Percentiles rank a stretch among this genome's conserved stretches.
phyloP scores from a whole-genome alignment of 2,797 vertebrate genomes.

The Rhinophrynus dorsalis region DNA sequence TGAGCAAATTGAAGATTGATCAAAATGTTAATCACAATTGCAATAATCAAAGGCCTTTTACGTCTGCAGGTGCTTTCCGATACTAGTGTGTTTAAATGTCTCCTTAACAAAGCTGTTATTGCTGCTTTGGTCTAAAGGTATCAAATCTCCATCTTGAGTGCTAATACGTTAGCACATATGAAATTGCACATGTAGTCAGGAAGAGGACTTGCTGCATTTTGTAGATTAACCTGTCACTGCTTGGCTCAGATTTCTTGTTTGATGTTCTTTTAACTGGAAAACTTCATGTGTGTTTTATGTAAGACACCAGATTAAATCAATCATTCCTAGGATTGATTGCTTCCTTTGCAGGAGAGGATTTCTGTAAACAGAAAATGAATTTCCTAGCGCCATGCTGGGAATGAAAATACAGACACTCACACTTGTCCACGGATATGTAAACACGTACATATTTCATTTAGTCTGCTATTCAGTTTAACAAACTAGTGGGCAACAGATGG shows the following conservation, averaged over 20 bases:
- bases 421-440: conserved; percentile 3
- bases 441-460: not conserved
- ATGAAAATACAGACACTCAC: conserved; percentile 3
- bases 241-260: conserved; percentile 32
- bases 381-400: conserved; percentile 17
- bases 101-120: not conserved
- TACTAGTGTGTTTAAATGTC: not conserved
- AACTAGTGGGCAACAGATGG: too few relatives aligned
- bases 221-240: conserved; percentile 44
- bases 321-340: conserved; percentile 13
- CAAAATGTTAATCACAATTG: too few relatives aligned
- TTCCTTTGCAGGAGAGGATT: conserved; percentile 33
- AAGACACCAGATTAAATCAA: conserved; percentile 35
- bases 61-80: not conserved
- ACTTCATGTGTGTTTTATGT: conserved; percentile 33
- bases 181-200: conserved; percentile 3
- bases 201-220: conserved; percentile 13
- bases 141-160: not conserved
- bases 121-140: not conserved
- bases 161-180: conserved; percentile 26
- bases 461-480: too few relatives aligned
- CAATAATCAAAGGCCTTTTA: too few relatives aligned
- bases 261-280: conserved; percentile 35
- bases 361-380: conserved; percentile 31
- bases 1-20: too few relatives aligned